Evolutionary conservation across 2,888 invertebrate genomes (phyloP).

Genomic region (Athalia cordata): DNA sequence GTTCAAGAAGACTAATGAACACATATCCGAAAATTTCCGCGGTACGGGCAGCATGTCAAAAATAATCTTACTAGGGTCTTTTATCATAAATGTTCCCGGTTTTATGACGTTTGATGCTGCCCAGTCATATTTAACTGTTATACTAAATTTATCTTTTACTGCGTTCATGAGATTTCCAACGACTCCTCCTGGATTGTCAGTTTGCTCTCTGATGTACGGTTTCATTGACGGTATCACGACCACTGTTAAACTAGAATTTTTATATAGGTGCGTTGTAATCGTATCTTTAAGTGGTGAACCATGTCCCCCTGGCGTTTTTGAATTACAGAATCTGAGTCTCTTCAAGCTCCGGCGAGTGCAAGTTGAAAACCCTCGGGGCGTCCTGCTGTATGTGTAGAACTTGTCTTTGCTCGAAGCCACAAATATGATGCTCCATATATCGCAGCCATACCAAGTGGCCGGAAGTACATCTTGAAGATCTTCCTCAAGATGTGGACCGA

Average conservation of each 20-base stretch:
- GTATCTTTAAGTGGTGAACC: background rate
- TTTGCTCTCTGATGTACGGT: background rate
- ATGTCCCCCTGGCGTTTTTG: background rate
- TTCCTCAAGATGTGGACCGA: background rate
- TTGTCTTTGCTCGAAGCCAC: background rate
- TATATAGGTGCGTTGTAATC: background rate
- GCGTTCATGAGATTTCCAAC: background rate
- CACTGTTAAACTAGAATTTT: background rate
- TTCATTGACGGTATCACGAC: background rate
- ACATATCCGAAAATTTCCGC: background rate
- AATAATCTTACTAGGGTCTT: background rate
- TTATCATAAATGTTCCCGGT: background rate
- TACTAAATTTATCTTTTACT: background rate
- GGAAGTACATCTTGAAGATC: background rate
- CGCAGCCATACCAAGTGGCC: background rate
- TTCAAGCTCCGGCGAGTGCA: background rate
- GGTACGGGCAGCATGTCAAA: background rate
- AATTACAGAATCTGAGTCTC: constrained; percentile 4
- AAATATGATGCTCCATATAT: constrained; percentile 2
- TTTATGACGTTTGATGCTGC: no score
- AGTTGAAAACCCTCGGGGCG: background rate
- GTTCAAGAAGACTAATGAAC: no score
- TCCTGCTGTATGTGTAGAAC: constrained; percentile 2
- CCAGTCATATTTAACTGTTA: constrained; percentile 31
- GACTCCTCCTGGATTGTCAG: background rate